A percentile compares a stretch with the other conserved stretches of the same genome.
Evolutionary conservation across 2,797 vertebrate genomes (phyloP).

Genomic region (Thamnophis elegans): DNA sequence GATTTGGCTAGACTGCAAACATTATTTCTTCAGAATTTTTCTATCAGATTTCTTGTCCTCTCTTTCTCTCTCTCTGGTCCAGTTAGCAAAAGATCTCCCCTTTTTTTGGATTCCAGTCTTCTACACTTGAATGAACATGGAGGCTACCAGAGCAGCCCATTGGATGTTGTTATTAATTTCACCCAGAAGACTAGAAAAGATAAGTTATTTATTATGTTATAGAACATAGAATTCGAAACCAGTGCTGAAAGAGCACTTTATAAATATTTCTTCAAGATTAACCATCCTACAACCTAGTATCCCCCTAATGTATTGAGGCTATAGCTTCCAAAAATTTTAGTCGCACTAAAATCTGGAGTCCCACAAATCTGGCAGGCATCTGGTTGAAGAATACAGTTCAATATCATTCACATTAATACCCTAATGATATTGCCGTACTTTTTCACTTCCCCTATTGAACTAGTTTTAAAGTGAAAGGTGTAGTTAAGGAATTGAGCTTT

Average conservation of each 20-base stretch:
- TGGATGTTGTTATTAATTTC: neutral
- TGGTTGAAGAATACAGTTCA: neutral
- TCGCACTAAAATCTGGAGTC: neutral
- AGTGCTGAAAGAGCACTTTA: neutral
- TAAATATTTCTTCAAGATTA: neutral
- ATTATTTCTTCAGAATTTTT: neutral
- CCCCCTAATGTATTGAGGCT: neutral
- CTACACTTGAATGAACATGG: neutral
- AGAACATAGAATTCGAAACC: neutral
- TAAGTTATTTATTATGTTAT: neutral
- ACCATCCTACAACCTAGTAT: neutral
- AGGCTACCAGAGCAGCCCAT: neutral
- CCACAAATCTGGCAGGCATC: neutral
- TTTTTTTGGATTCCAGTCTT: neutral
- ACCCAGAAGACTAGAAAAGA: neutral
- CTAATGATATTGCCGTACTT: neutral
- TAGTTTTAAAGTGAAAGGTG: neutral
- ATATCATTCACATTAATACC: neutral
- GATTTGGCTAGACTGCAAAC: neutral
- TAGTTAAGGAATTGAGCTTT: neutral
- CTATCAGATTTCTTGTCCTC: neutral
- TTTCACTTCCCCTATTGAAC: neutral
- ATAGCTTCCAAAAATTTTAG: neutral
- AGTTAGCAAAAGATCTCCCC: neutral
- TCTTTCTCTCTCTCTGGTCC: neutral